A percentile compares a stretch with the other conserved stretches of the same genome.
Evolutionary conservation across 2,888 invertebrate species (phyloP).

Genomic region (Caenorhabditis becei): DNA sequence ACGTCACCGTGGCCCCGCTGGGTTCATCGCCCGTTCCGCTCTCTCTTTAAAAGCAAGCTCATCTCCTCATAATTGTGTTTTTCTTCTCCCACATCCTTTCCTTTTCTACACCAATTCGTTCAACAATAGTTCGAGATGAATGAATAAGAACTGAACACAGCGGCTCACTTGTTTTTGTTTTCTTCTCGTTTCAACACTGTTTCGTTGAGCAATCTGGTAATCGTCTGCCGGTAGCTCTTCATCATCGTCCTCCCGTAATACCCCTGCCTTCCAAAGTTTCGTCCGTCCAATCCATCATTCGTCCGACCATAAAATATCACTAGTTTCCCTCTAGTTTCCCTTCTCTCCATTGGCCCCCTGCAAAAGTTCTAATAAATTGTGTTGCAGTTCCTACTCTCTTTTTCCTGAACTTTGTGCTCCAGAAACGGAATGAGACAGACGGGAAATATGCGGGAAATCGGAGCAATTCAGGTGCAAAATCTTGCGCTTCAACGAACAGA

Average conservation of each 20-base stretch:
- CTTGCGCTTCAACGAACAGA: constrained; percentile 4
- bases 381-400: constrained; percentile 1
- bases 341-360: neutral
- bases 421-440: neutral
- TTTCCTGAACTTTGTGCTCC: neutral
- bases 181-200: neutral
- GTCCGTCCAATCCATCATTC: constrained; percentile 41
- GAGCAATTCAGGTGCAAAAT: constrained; percentile 1
- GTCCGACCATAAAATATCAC: constrained; percentile 41
- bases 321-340: constrained; percentile 16
- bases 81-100: neutral
- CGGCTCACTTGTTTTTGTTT: neutral
- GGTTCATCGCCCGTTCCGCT: neutral
- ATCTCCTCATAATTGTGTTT: constrained; percentile 11
- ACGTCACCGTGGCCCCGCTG: neutral
- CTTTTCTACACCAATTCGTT: constrained; percentile 2
- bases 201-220: neutral
- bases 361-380: constrained; percentile 18
- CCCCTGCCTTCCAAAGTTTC: neutral
- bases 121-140: constrained; percentile 36
- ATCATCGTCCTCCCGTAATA: constrained; percentile 14
- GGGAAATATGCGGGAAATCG: neutral
- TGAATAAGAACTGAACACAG: constrained; percentile 1
- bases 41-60: constrained; percentile 8
- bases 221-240: neutral